These are phyloP conservation scores for Dicycla oo DNA, from an alignment of 2,888 invertebrate genomes.

Conservation along the genomic window DNA sequence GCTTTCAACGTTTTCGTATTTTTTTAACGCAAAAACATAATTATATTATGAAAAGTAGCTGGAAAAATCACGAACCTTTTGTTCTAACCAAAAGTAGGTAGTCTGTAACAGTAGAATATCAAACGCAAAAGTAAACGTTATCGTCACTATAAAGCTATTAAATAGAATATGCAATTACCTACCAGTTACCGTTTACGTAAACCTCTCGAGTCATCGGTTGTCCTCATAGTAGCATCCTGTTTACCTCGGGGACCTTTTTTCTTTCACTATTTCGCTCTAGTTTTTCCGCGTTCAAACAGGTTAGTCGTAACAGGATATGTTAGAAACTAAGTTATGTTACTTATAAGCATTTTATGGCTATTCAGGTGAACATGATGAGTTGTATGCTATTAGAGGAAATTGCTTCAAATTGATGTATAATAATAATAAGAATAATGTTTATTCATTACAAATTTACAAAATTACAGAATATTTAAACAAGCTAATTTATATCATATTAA, in stretches of 20 bases:
- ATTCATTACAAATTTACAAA: too few relatives aligned
- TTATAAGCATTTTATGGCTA: slow-evolving; percentile 43
- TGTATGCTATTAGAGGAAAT: slow-evolving; percentile 46
- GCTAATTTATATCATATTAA: too few relatives aligned
- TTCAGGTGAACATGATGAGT: slow-evolving; percentile 60
- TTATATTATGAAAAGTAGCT: neutral
- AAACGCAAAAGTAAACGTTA: slow-evolving; percentile 49
- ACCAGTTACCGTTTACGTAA: slow-evolving; percentile 73
- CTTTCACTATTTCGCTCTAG: slow-evolving; percentile 72
- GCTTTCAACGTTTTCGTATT: neutral
- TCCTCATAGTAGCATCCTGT: slow-evolving; percentile 81
- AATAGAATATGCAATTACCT: slow-evolving; percentile 52
- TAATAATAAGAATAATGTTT: too few relatives aligned
- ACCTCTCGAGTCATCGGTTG: slow-evolving; percentile 70
- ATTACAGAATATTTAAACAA: too few relatives aligned
- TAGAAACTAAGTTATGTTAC: slow-evolving; percentile 52
- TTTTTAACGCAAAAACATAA: slow-evolving; percentile 21
- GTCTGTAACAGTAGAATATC: slow-evolving; percentile 13
- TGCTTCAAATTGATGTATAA: slow-evolving; percentile 26
- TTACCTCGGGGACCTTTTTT: slow-evolving; percentile 80
- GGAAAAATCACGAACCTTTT: neutral
- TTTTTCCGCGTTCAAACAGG: slow-evolving; percentile 77
- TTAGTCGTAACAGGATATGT: slow-evolving; percentile 69
- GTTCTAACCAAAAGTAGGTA: slow-evolving; percentile 1
- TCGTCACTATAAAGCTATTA: slow-evolving; percentile 40